Base-by-base conservation (phyloP, 2,113 vertebrate genomes). In the Eretmochelys imbricata region DNA sequence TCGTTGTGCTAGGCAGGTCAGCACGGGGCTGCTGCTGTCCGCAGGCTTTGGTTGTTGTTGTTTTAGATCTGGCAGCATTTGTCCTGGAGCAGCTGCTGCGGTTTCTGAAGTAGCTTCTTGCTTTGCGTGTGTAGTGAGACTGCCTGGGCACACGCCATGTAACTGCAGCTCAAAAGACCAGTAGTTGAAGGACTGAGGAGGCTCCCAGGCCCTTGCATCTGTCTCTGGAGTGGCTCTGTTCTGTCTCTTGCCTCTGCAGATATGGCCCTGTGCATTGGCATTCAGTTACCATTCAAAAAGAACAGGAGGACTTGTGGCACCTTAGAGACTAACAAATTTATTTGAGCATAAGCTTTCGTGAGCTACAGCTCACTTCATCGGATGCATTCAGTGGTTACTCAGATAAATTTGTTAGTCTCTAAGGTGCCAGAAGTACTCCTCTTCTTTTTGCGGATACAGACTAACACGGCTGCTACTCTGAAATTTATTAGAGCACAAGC, bases 21-120 rank as follows among this genome's bases (percentile, higher is more conserved):
- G 35, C n/a, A 38, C 27, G 29, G 57, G 29, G 13, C 65, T 72
- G 65, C 35, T 38, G 31, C 29, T 19, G n/a, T 22, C n/a, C 22
- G n/a, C n/a, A 5, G n/a, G 69, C 83, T 82, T 69, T 24, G 42
- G 46, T 7, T 57, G 81, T 82, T 8, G 53, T 72, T 4, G 12
- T 72, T 72, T 22, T 38, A 22, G 65, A 20, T 72, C 35, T n/a
- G n/a, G 19, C 55, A 91, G 69, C 0, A 0, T 90, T 93, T 88
- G 82, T 38, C 13, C 27, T 48, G 0, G 1, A 83, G 86, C 94
- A 96, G 89, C 88, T 94, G 82, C 79, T 92, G 92, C 10, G 72
- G 35, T 91, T 92, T 89, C 79, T 93, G 93, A 87, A 89, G 91
- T 93, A 87, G 86, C 94, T 94, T 24, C 87, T 94, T 78, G 81